Base-by-base conservation (phyloP, 2,888 invertebrate species). In the Sarcophaga variegata region DNA sequence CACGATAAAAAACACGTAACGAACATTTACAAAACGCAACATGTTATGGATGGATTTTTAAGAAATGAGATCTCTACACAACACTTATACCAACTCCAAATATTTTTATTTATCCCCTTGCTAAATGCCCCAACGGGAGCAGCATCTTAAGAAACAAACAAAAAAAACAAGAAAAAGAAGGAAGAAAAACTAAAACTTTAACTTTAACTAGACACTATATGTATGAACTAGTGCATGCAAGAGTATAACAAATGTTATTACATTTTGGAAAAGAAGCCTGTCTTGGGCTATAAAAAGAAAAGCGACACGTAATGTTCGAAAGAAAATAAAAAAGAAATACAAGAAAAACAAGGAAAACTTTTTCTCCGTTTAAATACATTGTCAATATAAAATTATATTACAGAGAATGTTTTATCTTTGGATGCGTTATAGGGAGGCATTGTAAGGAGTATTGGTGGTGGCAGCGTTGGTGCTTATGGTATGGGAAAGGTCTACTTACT, bases 21-120 rank as follows among this genome's bases (percentile, higher is more conserved):
- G 47, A 60, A 69, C 77, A 78, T 78, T 67, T 78, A 37, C 25
- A 37, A 78, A 78, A 78, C 77, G 77, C 77, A 78, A 78, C 77
- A 78, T 78, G 77, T 78, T 78, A 60, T 78, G 60, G 37, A 62
- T 69, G 60, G 67, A 54, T 60, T 47, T 78, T 69, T 20, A 69
- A 69, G 77, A 78, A 45, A 37, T 8, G 49, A 22, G 20, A 74
- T 62, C 63, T 74, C 63, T 37, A 64, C 25, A 64, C 62, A 37
- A 45, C 22, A 64, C 63, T 22, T 17, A 45, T 49, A 47, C 76
- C 10, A 27, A 6, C 20, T 69, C 37, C 8, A 10, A 37, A 37
- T 37, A 8, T 37, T 37, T 37, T 37, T 37, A 37, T 37, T 37
- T 37, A 37, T 37, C 37, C 37, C 10, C 37, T 37, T 37, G 37